A percentile compares a stretch with the other conserved stretches of the same genome.
phyloP scores from a whole-genome alignment of 2,888 invertebrate genomes.

The Drosophila mercatorum region DNA sequence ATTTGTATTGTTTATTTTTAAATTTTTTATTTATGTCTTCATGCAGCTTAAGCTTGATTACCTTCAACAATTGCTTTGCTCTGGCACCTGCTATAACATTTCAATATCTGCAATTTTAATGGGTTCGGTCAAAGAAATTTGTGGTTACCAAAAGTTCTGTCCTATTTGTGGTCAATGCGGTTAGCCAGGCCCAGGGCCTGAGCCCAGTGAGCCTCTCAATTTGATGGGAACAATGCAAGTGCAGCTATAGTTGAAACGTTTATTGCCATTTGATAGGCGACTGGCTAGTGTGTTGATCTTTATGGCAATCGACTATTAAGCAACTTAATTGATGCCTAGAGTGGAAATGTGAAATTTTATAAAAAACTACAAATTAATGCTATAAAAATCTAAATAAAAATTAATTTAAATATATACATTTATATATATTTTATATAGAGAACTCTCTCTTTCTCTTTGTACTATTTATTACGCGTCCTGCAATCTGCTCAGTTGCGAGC shows the following conservation, averaged over 20 bases:
- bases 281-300: slow-evolving; percentile 18
- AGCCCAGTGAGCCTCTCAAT: slow-evolving; percentile 11
- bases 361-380: neutral
- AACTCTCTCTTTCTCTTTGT: neutral
- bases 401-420: no score
- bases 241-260: slow-evolving; percentile 23
- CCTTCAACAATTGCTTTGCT: slow-evolving; percentile 1
- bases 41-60: no score
- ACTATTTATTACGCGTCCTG: neutral
- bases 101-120: slow-evolving; percentile 36
- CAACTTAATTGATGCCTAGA: neutral
- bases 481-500: slow-evolving; percentile 18
- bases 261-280: slow-evolving; percentile 39
- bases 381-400: neutral
- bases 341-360: neutral
- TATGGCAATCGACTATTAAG: slow-evolving; percentile 13
- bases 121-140: slow-evolving; percentile 40
- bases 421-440: neutral
- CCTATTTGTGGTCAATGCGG: slow-evolving; percentile 57
- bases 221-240: slow-evolving; percentile 29
- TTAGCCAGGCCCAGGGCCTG: slow-evolving; percentile 19
- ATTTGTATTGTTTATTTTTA: no score
- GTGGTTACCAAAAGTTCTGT: slow-evolving; percentile 45
- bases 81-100: slow-evolving; percentile 20
- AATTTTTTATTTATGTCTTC: neutral